Evolutionary conservation across 2,113 vertebrate genomes (phyloP).

Genomic region (Antechinus flavipes): DNA sequence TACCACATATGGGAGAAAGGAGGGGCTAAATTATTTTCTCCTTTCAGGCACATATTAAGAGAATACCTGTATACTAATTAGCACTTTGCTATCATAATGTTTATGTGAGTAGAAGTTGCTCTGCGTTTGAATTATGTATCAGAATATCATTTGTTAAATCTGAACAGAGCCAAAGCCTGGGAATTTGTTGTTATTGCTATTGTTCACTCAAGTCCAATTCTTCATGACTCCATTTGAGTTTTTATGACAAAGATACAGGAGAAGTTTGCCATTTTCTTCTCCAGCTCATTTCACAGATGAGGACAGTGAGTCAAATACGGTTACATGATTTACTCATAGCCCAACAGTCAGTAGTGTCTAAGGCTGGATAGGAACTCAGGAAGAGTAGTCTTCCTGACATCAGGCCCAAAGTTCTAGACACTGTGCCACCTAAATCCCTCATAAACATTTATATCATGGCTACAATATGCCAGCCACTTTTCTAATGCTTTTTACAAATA

Average conservation of each 20-base stretch:
- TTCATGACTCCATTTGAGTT: neutral
- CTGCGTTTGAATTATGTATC: slow-evolving; percentile 6
- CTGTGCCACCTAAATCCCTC: too few species aligned
- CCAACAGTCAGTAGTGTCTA: neutral
- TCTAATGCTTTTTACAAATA: neutral
- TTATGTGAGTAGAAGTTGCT: neutral
- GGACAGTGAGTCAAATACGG: neutral
- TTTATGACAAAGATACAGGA: neutral
- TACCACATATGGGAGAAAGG: slow-evolving; percentile 31
- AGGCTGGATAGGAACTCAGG: neutral
- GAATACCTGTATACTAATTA: neutral
- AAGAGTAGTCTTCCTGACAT: neutral
- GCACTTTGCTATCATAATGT: neutral
- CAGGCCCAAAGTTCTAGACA: neutral
- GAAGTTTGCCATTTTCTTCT: neutral
- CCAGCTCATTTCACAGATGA: neutral
- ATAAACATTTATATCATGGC: neutral
- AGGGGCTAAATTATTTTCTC: slow-evolving; percentile 23
- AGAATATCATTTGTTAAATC: neutral
- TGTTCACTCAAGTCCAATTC: neutral
- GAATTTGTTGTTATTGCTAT: neutral
- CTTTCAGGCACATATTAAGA: neutral
- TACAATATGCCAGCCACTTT: neutral
- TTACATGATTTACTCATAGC: neutral
- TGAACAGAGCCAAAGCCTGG: neutral